phyloP scores from a whole-genome alignment of 92 coral and sea anemone species.

The Palythoa grandis region DNA sequence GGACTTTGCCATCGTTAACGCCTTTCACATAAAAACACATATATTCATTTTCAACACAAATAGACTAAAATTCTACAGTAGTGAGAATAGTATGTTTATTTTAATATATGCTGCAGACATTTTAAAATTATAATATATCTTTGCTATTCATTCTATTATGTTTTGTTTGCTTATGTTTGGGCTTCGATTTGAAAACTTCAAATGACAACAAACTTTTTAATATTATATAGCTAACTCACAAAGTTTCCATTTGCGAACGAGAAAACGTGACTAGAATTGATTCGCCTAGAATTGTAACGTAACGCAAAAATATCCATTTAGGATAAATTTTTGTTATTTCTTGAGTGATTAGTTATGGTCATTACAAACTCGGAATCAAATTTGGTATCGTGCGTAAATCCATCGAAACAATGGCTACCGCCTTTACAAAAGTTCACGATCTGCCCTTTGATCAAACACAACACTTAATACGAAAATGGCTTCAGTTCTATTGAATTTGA shows the following conservation, averaged over 20 bases:
- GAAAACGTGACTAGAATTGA: slow-evolving; percentile 23
- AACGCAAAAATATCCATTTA: slow-evolving; percentile 9
- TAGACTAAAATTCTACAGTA: background rate
- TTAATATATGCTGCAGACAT: background rate
- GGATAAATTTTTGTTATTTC: background rate
- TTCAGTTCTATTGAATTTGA: slow-evolving; percentile 32
- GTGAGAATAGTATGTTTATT: slow-evolving; percentile 1
- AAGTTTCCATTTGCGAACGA: slow-evolving; percentile 9
- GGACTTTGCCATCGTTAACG: background rate
- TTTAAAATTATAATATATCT: background rate
- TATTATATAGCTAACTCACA: background rate
- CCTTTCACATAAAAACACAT: background rate
- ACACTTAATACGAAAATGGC: slow-evolving; percentile 28
- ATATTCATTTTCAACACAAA: background rate
- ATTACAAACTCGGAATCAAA: background rate
- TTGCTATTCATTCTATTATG: background rate
- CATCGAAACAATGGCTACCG: background rate
- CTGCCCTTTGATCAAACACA: slow-evolving; percentile 15
- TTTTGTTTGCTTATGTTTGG: background rate
- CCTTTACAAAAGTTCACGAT: background rate
- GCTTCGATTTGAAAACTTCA: background rate
- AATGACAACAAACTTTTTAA: background rate
- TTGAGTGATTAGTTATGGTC: background rate
- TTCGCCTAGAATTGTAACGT: background rate
- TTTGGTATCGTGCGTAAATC: background rate